Evolutionary conservation across 2,113 vertebrate genomes (phyloP).

Genomic region (Pteruthius melanotis): DNA sequence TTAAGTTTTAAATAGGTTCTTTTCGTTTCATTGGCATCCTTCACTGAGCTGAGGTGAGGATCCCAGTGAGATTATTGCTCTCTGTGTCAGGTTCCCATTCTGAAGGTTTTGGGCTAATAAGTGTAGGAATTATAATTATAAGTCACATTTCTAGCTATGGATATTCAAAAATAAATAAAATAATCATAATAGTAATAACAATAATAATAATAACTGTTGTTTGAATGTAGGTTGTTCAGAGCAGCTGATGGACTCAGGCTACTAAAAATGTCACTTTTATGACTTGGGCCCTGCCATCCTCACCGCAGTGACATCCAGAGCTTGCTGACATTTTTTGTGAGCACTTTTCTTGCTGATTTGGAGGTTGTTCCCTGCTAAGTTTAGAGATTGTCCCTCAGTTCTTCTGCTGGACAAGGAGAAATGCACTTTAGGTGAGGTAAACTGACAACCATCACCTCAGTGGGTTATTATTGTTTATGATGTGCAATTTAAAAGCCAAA

Average conservation of each 20-base stretch:
- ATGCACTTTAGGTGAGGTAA: neutral
- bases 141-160: neutral
- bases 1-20: neutral
- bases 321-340: neutral
- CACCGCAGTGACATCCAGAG: neutral
- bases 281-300: neutral
- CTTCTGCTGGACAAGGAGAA: neutral
- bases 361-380: neutral
- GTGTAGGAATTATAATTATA: neutral
- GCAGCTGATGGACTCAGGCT: neutral
- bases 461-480: conserved; percentile 45
- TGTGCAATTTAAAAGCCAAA: conserved; percentile 42
- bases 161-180: neutral
- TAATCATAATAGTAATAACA: neutral
- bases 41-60: neutral
- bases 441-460: neutral
- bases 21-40: neutral
- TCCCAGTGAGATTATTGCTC: neutral
- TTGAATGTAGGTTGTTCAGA: neutral
- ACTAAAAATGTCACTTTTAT: neutral
- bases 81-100: neutral
- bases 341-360: neutral
- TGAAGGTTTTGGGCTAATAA: neutral
- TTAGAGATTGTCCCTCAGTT: neutral
- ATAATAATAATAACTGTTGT: neutral